These are phyloP conservation scores for Drosophila paranaensis DNA, from an alignment of 2,888 invertebrate genomes.

Conservation along the genomic window DNA sequence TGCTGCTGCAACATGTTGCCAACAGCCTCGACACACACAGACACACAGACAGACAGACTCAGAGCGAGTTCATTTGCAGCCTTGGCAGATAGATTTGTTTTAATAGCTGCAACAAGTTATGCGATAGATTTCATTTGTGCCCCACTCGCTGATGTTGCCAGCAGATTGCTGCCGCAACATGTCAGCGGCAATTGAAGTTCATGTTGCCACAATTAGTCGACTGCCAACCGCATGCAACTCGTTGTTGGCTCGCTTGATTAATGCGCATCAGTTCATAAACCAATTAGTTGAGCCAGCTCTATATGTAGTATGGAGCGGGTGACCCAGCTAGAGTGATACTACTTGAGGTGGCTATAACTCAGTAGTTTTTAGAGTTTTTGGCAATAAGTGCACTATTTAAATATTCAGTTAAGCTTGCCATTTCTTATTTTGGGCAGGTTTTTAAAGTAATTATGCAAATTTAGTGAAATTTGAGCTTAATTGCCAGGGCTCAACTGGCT, in stretches of 20 bases:
- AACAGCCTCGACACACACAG: background rate
- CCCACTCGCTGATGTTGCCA: constrained; percentile 43
- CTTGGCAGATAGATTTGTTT: constrained; percentile 67
- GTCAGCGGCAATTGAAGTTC: constrained; percentile 64
- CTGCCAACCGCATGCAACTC: background rate
- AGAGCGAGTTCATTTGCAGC: constrained; percentile 48
- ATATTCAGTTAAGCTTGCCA: background rate
- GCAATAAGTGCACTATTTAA: background rate
- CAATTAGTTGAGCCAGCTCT: constrained; percentile 8
- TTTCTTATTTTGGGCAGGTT: background rate
- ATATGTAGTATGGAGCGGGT: background rate
- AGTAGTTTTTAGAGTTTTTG: background rate
- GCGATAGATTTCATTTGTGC: constrained; percentile 65
- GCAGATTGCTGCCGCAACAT: constrained; percentile 47
- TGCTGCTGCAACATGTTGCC: constrained; percentile 58
- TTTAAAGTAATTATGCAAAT: background rate
- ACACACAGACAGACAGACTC: background rate
- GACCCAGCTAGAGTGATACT: background rate
- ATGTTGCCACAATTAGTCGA: constrained; percentile 60
- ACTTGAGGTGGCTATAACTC: background rate
- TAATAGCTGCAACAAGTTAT: constrained; percentile 61
- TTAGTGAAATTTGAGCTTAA: background rate
- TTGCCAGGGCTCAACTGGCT: background rate
- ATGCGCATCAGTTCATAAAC: constrained; percentile 13
- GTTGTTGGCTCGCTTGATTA: constrained; percentile 7